A percentile compares a stretch with the other conserved stretches of the same genome.
Conservation (phyloP, 1,140 invertebrate species). For the Idris sp. region DNA sequence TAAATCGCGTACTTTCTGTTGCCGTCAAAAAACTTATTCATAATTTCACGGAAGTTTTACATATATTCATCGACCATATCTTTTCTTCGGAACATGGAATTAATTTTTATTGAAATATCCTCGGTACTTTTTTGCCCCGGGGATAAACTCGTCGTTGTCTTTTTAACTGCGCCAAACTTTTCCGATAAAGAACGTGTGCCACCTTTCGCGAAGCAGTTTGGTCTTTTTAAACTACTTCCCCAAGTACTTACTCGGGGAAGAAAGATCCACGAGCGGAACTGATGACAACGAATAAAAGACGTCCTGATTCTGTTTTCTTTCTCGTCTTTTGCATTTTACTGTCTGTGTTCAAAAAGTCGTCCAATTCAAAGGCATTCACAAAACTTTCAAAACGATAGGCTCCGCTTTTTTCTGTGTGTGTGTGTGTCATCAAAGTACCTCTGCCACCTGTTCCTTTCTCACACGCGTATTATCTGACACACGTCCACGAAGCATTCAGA, state of each 20-base stretch:
- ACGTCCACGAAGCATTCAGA: conserved; percentile 34
- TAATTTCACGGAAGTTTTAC: conserved; percentile 34
- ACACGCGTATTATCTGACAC: conserved; percentile 55
- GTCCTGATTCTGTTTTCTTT: conserved; percentile 3
- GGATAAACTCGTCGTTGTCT: conserved; percentile 31
- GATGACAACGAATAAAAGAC: conserved; percentile 36
- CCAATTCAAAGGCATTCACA: conserved; percentile 16
- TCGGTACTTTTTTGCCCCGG: conserved; percentile 30
- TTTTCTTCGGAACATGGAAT: conserved; percentile 38
- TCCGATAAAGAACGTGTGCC: conserved; percentile 57
- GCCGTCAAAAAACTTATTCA: conserved; percentile 42
- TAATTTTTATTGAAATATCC: conserved; percentile 59
- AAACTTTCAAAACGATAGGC: conserved; percentile 31
- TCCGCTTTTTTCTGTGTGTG: conserved; percentile 11
- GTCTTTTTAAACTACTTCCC: conserved; percentile 26
- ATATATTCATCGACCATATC: conserved; percentile 46
- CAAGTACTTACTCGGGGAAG: conserved; percentile 20
- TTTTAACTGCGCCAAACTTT: conserved; percentile 37
- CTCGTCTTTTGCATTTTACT: neutral
- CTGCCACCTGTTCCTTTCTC: conserved; percentile 55
- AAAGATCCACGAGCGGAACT: conserved; percentile 18
- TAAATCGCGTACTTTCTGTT: conserved; percentile 28
- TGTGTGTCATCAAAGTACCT: no score
- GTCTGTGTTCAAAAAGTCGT: conserved; percentile 7
- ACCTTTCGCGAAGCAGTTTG: conserved; percentile 33